These are phyloP conservation scores for Misgurnus anguillicaudatus DNA, from an alignment of 2,113 vertebrate species.

Conservation along the genomic window DNA sequence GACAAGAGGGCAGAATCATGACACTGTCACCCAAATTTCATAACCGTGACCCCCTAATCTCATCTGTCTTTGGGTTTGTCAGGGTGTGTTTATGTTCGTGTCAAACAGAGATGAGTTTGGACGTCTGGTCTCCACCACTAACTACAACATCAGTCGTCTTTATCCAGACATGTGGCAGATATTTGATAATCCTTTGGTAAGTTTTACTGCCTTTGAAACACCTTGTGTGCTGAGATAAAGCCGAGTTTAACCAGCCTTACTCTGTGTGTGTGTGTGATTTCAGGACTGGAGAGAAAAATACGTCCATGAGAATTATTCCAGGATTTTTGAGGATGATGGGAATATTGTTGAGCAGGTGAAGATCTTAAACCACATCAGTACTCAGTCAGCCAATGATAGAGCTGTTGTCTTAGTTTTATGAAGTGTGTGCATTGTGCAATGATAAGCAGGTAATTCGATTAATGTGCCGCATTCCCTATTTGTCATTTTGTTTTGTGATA, in stretches of 20 bases:
- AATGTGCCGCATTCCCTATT: too few relatives aligned
- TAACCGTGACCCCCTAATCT: too few relatives aligned
- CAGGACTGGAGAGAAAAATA: conserved; percentile 83
- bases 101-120: conserved; percentile 80
- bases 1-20: too few relatives aligned
- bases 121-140: conserved; percentile 69
- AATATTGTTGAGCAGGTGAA: conserved; percentile 70
- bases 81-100: conserved; percentile 81
- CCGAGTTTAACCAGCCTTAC: not conserved
- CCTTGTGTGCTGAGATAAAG: not conserved
- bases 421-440: too few relatives aligned
- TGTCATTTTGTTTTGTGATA: too few relatives aligned
- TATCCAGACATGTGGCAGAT: conserved; percentile 83
- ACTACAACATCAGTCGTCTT: conserved; percentile 73
- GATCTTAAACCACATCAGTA: too few relatives aligned
- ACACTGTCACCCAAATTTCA: too few relatives aligned
- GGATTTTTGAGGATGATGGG: conserved; percentile 67
- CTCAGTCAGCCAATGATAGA: too few relatives aligned
- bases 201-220: not conserved
- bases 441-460: too few relatives aligned
- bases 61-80: conserved; percentile 25
- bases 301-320: conserved; percentile 76
- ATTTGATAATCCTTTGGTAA: conserved; percentile 77
- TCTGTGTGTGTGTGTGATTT: conserved; percentile 25
- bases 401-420: not conserved